A percentile compares a stretch with the other conserved stretches of the same genome.
Conservation (phyloP, 2,888 invertebrate species). For the Lomographa bimaculata region DNA sequence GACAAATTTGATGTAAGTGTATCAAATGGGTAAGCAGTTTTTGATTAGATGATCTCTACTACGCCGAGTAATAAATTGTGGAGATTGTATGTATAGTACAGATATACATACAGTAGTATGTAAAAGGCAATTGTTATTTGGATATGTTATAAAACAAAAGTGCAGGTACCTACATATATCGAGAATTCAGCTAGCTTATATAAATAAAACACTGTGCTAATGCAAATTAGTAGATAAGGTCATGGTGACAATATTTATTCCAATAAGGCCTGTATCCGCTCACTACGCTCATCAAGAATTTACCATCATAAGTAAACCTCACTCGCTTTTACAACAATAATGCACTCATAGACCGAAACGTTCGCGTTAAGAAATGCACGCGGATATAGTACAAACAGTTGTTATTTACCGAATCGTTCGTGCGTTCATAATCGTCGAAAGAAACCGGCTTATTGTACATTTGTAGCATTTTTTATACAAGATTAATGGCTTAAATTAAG, state of each 20-base stretch:
- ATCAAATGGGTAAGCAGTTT: too few species aligned
- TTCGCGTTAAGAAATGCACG: slow-evolving; percentile 16
- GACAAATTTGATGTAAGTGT: too few species aligned
- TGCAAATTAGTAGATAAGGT: too few species aligned
- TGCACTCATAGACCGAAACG: slow-evolving; percentile 3
- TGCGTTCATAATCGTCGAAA: slow-evolving; percentile 23
- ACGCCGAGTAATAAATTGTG: slow-evolving; percentile 5
- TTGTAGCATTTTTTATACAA: slow-evolving; percentile 16
- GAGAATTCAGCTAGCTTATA: slow-evolving; percentile 64
- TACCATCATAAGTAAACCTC: too few species aligned
- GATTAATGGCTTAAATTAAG: slow-evolving; percentile 11
- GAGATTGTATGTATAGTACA: too few species aligned
- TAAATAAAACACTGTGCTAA: too few species aligned
- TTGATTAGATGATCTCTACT: too few species aligned
- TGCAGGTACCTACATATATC: slow-evolving; percentile 75
- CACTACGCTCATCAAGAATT: too few species aligned
- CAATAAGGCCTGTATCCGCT: too few species aligned
- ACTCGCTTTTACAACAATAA: background rate
- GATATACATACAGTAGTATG: slow-evolving; percentile 69
- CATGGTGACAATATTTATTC: too few species aligned
- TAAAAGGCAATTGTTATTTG: slow-evolving; percentile 64
- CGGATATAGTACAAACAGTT: slow-evolving; percentile 19
- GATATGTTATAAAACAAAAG: slow-evolving; percentile 63
- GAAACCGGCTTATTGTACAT: slow-evolving; percentile 13
- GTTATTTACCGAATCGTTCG: slow-evolving; percentile 24